Base-by-base conservation (phyloP, 2,797 vertebrate species). In the Chaetophractus vellerosus region DNA sequence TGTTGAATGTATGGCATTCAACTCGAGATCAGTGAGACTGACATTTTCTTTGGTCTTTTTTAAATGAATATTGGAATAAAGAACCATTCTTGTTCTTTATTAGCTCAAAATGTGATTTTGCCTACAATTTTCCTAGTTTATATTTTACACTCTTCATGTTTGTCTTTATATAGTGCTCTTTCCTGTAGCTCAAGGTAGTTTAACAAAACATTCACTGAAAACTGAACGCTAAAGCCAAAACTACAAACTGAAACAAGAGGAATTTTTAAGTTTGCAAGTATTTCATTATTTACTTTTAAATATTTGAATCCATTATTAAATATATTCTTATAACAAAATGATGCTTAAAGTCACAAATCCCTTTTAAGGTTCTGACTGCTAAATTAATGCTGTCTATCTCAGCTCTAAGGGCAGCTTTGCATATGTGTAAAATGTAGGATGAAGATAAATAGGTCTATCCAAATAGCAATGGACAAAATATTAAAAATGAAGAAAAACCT, bases 21-120 rank as follows among this genome's bases (percentile, higher is more conserved):
- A 75, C 88, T 90, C 78, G 23, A 48, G 76, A 96, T 93, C 69
- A 69, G 24, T 50, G 95, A 68, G 71, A 72, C 23, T 92, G 92
- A 97, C 80, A 76, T 57, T 48, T 86, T 85, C 63, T 87, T 95
- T 96, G 82, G 19, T 87, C 71, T 76, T 76, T 96, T 96, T 64
- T 55, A 15, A n/a, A n/a, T 88, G 80, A 75, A 82, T 7, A 83
- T 26, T 45, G 38, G 45, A 80, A 86, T 74, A 80, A 84, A 93
- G 55, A 91, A 26, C 9, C 7, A 12, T 21, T 61, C 52, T 95
- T 61, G 78, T 15, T 85, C 64, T 97, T 95, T 83, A 72, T 93
- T 93, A 83, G 28, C 48, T 87, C 7, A 19, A 57, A 93, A 88
- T 96, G 31, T 72, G 90, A 75, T 59, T 97, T 94, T 83, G 23